These are phyloP conservation scores for Thereva unica DNA, from an alignment of 2,888 invertebrate species.

Conservation along the genomic window DNA sequence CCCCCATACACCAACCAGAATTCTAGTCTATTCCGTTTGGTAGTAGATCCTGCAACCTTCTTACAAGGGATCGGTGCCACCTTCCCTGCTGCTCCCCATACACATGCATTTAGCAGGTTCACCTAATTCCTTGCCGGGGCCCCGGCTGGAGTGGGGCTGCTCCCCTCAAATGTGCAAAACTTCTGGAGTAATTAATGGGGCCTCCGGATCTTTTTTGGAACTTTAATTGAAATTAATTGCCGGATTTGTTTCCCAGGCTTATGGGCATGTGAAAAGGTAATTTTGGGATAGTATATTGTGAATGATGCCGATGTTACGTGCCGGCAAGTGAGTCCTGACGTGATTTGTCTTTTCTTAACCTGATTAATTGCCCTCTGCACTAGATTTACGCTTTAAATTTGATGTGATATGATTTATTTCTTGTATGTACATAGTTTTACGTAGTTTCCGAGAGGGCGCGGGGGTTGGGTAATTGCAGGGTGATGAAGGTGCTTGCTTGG, in stretches of 20 bases:
- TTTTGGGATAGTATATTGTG: conserved; percentile 25
- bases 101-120: conserved; percentile 6
- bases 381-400: conserved; percentile 8
- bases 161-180: conserved; percentile 29
- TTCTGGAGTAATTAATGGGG: conserved; percentile 40
- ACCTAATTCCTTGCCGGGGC: conserved; percentile 10
- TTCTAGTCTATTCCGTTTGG: background rate
- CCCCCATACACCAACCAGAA: conserved; percentile 12
- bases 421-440: too few species aligned
- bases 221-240: conserved; percentile 42
- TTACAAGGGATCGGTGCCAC: too few species aligned
- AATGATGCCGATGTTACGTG: conserved; percentile 37
- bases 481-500: too few species aligned
- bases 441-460: too few species aligned
- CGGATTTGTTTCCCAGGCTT: conserved; percentile 35
- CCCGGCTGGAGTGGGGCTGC: conserved; percentile 1
- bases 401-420: background rate
- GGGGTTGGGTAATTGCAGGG: too few species aligned
- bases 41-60: too few species aligned
- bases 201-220: conserved; percentile 39
- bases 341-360: conserved; percentile 34
- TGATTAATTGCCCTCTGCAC: conserved; percentile 33
- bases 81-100: too few species aligned
- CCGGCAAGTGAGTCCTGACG: conserved; percentile 22
- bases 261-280: conserved; percentile 34